These are phyloP conservation scores for Prenolepis imparis DNA, from an alignment of 2,888 invertebrate genomes.

Conservation along the genomic window DNA sequence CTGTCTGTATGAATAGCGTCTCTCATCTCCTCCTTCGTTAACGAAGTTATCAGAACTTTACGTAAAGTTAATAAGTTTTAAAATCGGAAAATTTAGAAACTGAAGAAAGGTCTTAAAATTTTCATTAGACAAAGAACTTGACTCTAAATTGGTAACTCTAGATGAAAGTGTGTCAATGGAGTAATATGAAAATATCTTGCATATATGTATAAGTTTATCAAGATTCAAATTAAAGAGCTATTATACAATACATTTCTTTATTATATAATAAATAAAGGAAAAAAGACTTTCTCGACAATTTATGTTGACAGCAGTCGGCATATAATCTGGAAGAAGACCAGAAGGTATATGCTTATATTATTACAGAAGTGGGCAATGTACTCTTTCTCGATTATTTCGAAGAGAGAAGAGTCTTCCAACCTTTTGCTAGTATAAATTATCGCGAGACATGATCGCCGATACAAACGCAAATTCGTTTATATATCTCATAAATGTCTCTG, in stretches of 20 bases:
- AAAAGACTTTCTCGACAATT: neutral
- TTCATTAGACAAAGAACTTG: neutral
- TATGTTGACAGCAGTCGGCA: neutral
- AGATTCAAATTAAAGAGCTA: neutral
- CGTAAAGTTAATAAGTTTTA: neutral
- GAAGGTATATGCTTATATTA: neutral
- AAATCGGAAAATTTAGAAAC: neutral
- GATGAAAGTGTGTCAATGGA: slow-evolving; percentile 5
- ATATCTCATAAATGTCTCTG: slow-evolving; percentile 69
- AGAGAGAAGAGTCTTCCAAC: neutral
- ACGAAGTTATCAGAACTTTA: neutral
- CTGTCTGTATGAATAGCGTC: neutral
- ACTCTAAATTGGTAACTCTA: neutral
- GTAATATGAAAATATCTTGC: neutral
- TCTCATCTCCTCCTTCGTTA: neutral
- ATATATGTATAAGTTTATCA: slow-evolving; percentile 29
- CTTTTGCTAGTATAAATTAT: neutral
- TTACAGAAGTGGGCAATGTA: neutral
- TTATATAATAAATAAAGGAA: neutral
- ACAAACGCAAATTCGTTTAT: slow-evolving; percentile 68
- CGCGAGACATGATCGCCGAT: slow-evolving; percentile 27
- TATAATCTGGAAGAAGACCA: neutral
- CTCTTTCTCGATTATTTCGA: slow-evolving; percentile 44
- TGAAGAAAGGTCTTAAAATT: neutral
- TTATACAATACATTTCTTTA: neutral